phyloP scores from a whole-genome alignment of 2,797 vertebrate species.

The Astyanax mexicanus region DNA sequence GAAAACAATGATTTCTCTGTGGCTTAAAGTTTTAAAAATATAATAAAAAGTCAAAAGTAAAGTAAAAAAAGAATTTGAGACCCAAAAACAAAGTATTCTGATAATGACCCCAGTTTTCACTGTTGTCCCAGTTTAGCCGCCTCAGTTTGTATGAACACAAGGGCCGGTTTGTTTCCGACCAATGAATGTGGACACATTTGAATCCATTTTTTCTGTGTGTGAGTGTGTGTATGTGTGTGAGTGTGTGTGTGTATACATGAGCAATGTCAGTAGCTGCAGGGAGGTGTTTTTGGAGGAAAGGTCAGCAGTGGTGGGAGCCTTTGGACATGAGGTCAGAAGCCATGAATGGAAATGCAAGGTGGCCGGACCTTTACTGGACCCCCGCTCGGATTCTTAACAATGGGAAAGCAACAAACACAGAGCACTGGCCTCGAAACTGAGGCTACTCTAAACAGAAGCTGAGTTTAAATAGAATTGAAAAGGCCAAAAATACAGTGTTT shows the following conservation, averaged over 20 bases:
- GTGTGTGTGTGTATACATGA: conserved; percentile 4
- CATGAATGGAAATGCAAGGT: conserved; percentile 51
- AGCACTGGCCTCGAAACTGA: conserved; percentile 29
- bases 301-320: conserved; percentile 35
- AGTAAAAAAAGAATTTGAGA: too few species aligned
- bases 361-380: conserved; percentile 31
- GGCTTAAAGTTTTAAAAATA: too few species aligned
- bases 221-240: too few species aligned
- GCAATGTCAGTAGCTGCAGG: conserved; percentile 34
- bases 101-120: too few species aligned
- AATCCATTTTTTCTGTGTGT: conserved; percentile 29
- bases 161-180: conserved; percentile 36
- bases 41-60: too few species aligned
- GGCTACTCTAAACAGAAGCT: background rate
- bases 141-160: conserved; percentile 46
- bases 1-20: too few species aligned
- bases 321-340: conserved; percentile 42
- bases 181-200: conserved; percentile 38
- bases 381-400: conserved; percentile 48
- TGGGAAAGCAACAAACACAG: conserved; percentile 32
- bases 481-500: background rate
- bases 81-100: too few species aligned
- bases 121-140: conserved; percentile 65
- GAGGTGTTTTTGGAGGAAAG: conserved; percentile 47
- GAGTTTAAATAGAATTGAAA: background rate